Conservation (phyloP, 2,888 invertebrate genomes). For the Phragmatobia fuliginosa region DNA sequence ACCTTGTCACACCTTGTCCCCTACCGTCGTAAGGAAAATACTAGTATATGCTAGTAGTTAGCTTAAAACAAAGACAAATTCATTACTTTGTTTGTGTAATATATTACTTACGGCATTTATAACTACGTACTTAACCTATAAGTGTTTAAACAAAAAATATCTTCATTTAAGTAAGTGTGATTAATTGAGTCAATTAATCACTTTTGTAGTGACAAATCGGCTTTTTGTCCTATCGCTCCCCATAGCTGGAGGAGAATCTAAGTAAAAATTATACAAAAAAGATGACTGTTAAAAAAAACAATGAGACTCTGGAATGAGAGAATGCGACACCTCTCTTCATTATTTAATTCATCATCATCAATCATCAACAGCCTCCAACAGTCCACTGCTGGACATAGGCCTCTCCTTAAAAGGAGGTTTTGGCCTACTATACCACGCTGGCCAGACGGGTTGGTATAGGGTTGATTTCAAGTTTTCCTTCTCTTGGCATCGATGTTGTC, state of each 20-base stretch:
- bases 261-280: not conserved
- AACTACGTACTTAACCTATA: no score
- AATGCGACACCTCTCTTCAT: not conserved
- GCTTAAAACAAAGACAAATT: not conserved
- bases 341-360: no score
- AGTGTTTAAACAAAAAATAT: not conserved
- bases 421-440: no score
- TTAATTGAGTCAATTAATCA: not conserved
- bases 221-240: not conserved
- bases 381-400: no score
- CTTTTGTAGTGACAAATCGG: not conserved
- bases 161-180: not conserved
- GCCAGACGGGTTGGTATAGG: no score
- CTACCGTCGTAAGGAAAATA: no score
- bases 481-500: no score
- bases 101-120: not conserved
- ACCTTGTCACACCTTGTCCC: no score
- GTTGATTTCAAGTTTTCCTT: no score
- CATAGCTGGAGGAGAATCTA: not conserved
- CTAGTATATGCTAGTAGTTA: not conserved
- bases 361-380: no score
- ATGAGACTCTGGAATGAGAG: not conserved
- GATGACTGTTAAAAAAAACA: not conserved
- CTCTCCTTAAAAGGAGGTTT: no score
- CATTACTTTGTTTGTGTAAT: not conserved